phyloP scores from a whole-genome alignment of 2,888 invertebrate genomes.

The Panopea generosa region DNA sequence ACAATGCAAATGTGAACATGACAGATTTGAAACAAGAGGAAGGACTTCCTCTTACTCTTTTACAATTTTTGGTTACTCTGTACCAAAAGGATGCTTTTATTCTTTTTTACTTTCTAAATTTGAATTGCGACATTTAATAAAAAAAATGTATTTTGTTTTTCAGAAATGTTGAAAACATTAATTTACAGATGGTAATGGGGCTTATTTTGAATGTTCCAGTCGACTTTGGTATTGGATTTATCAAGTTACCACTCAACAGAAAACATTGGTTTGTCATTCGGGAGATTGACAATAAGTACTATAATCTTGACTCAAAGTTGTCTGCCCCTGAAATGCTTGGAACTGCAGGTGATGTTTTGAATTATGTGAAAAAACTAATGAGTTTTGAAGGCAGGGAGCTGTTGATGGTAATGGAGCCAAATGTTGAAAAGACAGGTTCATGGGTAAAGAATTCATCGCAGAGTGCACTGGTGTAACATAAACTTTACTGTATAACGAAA shows the following conservation, averaged over 20 bases:
- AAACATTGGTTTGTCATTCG: conserved; percentile 97
- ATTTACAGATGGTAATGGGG: conserved; percentile 89
- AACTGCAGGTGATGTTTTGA: conserved; percentile 6
- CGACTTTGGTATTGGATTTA: conserved; percentile 94
- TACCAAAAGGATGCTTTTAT: too few relatives aligned
- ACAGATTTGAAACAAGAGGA: too few relatives aligned
- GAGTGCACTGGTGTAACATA: too few relatives aligned
- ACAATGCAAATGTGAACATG: too few relatives aligned
- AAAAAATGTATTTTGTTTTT: conserved; percentile 61
- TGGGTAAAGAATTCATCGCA: conserved; percentile 14
- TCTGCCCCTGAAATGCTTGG: conserved; percentile 94
- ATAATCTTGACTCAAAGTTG: conserved; percentile 97
- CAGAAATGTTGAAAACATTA: conserved; percentile 84
- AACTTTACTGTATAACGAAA: too few relatives aligned
- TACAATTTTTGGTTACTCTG: too few relatives aligned
- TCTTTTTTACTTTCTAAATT: too few relatives aligned
- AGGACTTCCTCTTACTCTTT: too few relatives aligned
- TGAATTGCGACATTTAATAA: too few relatives aligned
- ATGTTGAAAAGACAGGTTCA: conserved; percentile 24
- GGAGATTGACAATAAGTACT: conserved; percentile 92
- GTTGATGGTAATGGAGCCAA: conserved; percentile 45
- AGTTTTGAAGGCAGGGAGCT: conserved; percentile 20
- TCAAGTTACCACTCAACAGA: conserved; percentile 92
- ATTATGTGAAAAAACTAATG: conserved; percentile 26
- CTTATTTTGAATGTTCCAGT: conserved; percentile 97